Evolutionary conservation across 1,140 invertebrate species (phyloP).

Genomic region (Zaprionus kolodkinae): DNA sequence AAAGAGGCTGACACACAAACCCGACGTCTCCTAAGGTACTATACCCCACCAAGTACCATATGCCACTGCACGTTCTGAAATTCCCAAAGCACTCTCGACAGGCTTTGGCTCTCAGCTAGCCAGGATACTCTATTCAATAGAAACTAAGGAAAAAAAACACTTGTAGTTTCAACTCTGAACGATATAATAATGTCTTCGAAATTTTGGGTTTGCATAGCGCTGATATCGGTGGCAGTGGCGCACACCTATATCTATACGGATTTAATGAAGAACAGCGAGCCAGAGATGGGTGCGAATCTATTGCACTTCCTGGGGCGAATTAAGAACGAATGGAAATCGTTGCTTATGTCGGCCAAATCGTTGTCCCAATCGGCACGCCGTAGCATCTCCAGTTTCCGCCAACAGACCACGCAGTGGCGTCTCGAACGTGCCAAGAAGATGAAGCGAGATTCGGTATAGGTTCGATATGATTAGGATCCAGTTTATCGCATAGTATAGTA

Average conservation of each 20-base stretch:
- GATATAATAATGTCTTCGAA: slow-evolving; percentile 25
- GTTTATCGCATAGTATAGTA: background rate
- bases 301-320: background rate
- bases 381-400: slow-evolving; percentile 9
- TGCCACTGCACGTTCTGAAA: slow-evolving; percentile 21
- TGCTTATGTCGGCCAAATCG: background rate
- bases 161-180: background rate
- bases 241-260: slow-evolving; percentile 22
- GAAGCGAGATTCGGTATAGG: background rate
- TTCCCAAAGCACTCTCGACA: slow-evolving; percentile 15
- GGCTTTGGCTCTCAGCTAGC: slow-evolving; percentile 16
- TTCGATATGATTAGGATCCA: too few relatives aligned
- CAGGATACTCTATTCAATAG: background rate
- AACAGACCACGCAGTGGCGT: background rate
- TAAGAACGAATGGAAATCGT: background rate
- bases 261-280: background rate
- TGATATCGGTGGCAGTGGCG: slow-evolving; percentile 12
- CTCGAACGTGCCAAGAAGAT: background rate
- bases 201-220: slow-evolving; percentile 21
- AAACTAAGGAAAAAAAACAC: too few relatives aligned
- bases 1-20: slow-evolving; percentile 1
- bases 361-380: background rate
- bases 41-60: too few relatives aligned
- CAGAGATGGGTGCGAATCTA: background rate
- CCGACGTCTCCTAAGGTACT: too few relatives aligned